Evolutionary conservation across 2,797 vertebrate genomes (phyloP).

Genomic region (Gymnopithys bicolor): DNA sequence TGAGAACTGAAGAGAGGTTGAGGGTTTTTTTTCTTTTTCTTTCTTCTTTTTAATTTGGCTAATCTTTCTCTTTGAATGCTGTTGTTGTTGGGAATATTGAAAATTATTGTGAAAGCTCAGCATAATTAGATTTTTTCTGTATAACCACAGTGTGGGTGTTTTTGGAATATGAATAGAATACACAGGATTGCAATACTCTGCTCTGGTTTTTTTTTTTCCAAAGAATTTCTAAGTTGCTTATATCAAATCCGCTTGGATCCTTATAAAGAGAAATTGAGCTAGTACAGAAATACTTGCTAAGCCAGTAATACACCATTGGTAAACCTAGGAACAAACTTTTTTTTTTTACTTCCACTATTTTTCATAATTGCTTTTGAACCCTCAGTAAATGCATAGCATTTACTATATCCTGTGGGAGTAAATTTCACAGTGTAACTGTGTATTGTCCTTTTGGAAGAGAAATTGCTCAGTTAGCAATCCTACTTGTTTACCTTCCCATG

Average conservation of each 20-base stretch:
- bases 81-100: background rate
- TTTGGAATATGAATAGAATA: background rate
- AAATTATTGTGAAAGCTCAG: conserved; percentile 1
- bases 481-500: background rate
- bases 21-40: background rate
- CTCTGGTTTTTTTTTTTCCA: background rate
- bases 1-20: background rate
- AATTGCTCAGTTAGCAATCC: background rate
- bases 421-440: background rate
- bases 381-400: background rate
- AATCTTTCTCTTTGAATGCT: background rate
- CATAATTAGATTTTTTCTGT: background rate
- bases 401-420: background rate
- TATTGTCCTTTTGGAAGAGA: background rate
- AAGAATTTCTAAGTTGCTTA: background rate
- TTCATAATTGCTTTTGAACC: background rate
- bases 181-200: background rate
- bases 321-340: background rate
- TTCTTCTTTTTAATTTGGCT: background rate
- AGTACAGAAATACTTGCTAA: background rate
- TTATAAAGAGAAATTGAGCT: background rate
- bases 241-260: background rate
- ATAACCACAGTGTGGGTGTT: background rate
- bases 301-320: background rate
- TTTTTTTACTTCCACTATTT: background rate